Evolutionary conservation across 1,140 invertebrate species (phyloP).

Genomic region (Thaumetopoea pityocampa): DNA sequence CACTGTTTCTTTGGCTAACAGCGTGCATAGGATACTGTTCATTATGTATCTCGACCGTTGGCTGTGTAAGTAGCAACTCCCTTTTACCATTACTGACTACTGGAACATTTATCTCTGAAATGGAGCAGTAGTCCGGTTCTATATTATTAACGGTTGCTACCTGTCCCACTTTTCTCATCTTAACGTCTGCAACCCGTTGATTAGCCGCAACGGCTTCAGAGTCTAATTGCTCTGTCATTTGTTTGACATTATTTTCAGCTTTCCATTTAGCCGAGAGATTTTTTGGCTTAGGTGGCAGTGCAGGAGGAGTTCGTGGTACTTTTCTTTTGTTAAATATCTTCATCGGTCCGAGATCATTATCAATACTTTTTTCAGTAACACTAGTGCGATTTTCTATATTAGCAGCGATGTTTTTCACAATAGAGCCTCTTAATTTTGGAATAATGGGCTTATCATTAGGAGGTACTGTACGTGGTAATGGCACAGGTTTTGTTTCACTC

Average conservation of each 20-base stretch:
- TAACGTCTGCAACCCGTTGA: constrained; percentile 79
- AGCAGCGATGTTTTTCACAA: constrained; percentile 76
- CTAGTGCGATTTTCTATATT: constrained; percentile 77
- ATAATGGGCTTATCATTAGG: constrained; percentile 36
- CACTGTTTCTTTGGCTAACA: constrained; percentile 51
- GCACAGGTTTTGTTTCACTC: constrained; percentile 55
- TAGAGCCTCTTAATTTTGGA: constrained; percentile 65
- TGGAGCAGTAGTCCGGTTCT: constrained; percentile 80
- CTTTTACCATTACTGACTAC: constrained; percentile 74
- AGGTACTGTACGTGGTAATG: constrained; percentile 42
- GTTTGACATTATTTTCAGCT: constrained; percentile 64
- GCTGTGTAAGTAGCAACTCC: constrained; percentile 71
- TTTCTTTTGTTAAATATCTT: constrained; percentile 75
- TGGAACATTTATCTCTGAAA: constrained; percentile 80
- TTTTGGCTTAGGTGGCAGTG: constrained; percentile 82
- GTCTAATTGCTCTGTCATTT: constrained; percentile 69
- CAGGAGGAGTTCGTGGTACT: constrained; percentile 80
- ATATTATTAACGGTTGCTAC: constrained; percentile 65
- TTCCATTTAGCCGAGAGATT: constrained; percentile 80
- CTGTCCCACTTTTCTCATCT: constrained; percentile 69
- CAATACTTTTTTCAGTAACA: constrained; percentile 37
- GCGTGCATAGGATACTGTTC: constrained; percentile 66
- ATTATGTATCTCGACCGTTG: constrained; percentile 71
- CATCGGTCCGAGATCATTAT: constrained; percentile 55
- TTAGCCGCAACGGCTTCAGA: constrained; percentile 79